These are phyloP conservation scores for Gobius niger DNA, from an alignment of 2,113 vertebrate species.

Conservation along the genomic window DNA sequence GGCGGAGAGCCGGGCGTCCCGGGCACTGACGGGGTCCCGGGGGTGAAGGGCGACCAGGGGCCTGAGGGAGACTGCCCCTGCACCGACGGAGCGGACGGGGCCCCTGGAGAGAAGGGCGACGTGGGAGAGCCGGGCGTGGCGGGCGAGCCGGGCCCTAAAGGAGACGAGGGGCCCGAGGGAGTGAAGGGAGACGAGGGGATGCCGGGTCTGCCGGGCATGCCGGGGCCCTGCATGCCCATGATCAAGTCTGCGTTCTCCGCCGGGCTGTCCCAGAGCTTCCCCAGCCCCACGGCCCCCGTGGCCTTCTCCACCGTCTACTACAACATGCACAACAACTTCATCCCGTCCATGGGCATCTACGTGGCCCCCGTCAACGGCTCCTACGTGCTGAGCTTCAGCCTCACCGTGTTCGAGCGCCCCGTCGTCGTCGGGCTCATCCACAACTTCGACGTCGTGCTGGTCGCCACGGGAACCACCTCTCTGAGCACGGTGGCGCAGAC, in stretches of 20 bases:
- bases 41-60: conserved; percentile 66
- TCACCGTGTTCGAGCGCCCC: conserved; percentile 24
- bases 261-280: conserved; percentile 41
- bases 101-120: conserved; percentile 42
- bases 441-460: conserved; percentile 58
- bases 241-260: conserved; percentile 70
- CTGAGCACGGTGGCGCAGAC: conserved; percentile 63
- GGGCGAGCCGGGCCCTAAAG: conserved; percentile 43
- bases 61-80: conserved; percentile 62
- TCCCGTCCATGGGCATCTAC: conserved; percentile 57
- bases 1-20: conserved; percentile 38
- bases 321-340: conserved; percentile 61
- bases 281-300: conserved; percentile 51
- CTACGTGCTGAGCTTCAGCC: conserved; percentile 70
- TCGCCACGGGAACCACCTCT: conserved; percentile 40
- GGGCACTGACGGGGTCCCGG: conserved; percentile 49
- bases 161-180: conserved; percentile 38
- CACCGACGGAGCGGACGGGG: conserved; percentile 54
- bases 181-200: conserved; percentile 51
- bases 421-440: conserved; percentile 69
- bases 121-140: conserved; percentile 51
- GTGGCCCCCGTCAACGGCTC: conserved; percentile 67
- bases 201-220: conserved; percentile 55
- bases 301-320: conserved; percentile 43
- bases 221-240: conserved; percentile 66